A percentile compares a stretch with the other conserved stretches of the same genome.
Evolutionary conservation across 2,113 vertebrate genomes (phyloP).

Genomic region (Mesocricetus auratus): DNA sequence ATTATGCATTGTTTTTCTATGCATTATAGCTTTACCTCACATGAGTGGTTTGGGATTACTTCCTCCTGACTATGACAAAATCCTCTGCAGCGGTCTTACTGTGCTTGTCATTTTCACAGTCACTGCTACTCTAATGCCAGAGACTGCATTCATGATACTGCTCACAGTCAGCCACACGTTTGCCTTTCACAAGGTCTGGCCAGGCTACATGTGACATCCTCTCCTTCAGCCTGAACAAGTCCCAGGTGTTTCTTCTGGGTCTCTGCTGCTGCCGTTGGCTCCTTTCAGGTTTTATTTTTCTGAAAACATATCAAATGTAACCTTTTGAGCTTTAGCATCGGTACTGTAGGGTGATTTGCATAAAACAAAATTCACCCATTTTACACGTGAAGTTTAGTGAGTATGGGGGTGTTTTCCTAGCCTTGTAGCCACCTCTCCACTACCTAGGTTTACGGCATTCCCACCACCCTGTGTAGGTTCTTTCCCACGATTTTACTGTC

Average conservation of each 20-base stretch:
- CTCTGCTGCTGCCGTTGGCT: neutral
- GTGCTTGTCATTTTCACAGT: neutral
- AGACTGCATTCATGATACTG: neutral
- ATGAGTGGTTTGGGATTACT: neutral
- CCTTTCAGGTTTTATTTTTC: conserved; percentile 4
- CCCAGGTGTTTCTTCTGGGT: neutral
- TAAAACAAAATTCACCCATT: neutral
- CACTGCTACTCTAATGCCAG: neutral
- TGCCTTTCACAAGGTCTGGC: neutral
- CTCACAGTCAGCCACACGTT: neutral
- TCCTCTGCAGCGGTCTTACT: neutral
- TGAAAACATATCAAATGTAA: neutral
- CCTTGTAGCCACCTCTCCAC: no score
- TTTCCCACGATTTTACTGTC: neutral
- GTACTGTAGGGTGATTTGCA: neutral
- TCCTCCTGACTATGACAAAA: neutral
- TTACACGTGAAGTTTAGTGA: neutral
- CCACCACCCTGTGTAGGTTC: neutral
- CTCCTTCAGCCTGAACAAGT: neutral
- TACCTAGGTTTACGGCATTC: neutral
- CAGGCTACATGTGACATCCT: neutral
- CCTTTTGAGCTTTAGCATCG: neutral
- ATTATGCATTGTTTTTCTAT: neutral
- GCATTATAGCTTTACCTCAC: neutral
- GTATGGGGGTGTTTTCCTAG: neutral